Percentiles rank a stretch among this genome's conserved stretches.
Evolutionary conservation across 2,888 invertebrate species (phyloP).

Genomic region (Hypsopygia costalis): DNA sequence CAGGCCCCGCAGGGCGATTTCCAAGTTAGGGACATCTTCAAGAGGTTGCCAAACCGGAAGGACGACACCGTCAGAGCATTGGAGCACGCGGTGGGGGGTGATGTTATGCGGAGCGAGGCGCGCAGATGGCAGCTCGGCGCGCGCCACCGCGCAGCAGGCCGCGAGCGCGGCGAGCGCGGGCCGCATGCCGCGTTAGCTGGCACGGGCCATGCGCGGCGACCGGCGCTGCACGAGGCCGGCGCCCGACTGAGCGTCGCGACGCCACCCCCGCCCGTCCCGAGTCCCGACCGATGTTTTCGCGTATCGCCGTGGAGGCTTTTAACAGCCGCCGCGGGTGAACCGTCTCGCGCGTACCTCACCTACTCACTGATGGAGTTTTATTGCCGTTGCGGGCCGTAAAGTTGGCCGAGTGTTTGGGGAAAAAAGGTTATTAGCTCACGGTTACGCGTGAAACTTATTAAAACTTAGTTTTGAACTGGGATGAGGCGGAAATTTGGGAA

Average conservation of each 20-base stretch:
- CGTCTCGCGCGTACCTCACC: constrained; percentile 28
- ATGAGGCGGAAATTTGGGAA: constrained; percentile 9
- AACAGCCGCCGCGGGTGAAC: constrained; percentile 14
- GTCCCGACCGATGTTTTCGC: constrained; percentile 30
- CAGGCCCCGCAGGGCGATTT: constrained; percentile 91
- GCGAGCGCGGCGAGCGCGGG: constrained; percentile 74
- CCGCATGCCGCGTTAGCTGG: constrained; percentile 72
- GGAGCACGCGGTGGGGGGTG: constrained; percentile 58
- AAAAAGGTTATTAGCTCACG: constrained; percentile 51
- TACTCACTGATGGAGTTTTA: constrained; percentile 55
- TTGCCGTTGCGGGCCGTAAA: constrained; percentile 54
- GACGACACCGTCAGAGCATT: constrained; percentile 91
- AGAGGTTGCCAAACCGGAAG: constrained; percentile 95
- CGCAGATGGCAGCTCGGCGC: constrained; percentile 62
- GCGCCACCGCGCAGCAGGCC: constrained; percentile 67
- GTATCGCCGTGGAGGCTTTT: constrained; percentile 15
- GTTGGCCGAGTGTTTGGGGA: constrained; percentile 31
- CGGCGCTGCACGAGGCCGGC: constrained; percentile 73
- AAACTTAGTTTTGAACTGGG: constrained; percentile 37
- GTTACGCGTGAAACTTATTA: constrained; percentile 38
- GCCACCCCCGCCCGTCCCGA: constrained; percentile 29
- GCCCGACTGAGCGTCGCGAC: constrained; percentile 71
- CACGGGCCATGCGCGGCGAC: constrained; percentile 57
- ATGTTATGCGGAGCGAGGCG: constrained; percentile 56
- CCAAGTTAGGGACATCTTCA: constrained; percentile 86